These are phyloP conservation scores for Epicauta chinensis DNA, from an alignment of 1,140 invertebrate genomes.

Conservation along the genomic window DNA sequence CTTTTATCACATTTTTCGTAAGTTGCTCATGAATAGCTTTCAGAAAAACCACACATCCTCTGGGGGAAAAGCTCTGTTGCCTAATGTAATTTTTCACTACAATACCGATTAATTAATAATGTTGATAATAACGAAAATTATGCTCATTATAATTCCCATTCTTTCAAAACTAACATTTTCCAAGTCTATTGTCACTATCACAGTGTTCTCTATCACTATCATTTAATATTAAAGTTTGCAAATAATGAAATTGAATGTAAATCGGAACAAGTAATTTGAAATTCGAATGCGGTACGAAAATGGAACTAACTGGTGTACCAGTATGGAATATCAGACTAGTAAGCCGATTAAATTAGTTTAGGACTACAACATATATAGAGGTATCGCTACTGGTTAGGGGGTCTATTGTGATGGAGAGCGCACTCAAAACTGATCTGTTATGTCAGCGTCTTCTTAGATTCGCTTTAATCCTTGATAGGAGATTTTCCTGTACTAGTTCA, in stretches of 20 bases:
- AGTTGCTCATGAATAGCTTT: too few relatives aligned
- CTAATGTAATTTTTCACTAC: too few relatives aligned
- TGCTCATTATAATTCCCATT: too few relatives aligned
- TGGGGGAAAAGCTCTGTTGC: too few relatives aligned
- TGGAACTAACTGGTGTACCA: conserved; percentile 5
- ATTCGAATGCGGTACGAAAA: conserved; percentile 8
- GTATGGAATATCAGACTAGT: conserved; percentile 2
- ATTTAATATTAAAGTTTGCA: background rate
- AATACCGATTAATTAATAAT: too few relatives aligned
- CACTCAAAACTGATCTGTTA: conserved; percentile 15
- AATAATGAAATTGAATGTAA: conserved; percentile 13
- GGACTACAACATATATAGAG: background rate
- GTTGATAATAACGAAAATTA: too few relatives aligned
- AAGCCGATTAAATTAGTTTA: conserved; percentile 17
- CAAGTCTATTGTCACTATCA: too few relatives aligned
- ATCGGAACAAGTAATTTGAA: conserved; percentile 11
- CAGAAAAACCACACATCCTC: too few relatives aligned
- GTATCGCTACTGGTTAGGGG: background rate
- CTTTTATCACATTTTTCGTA: too few relatives aligned
- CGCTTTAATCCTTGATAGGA: conserved; percentile 18
- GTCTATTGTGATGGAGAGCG: conserved; percentile 15
- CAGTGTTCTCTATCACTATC: too few relatives aligned
- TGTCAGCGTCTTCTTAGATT: conserved; percentile 18
- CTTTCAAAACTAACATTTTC: too few relatives aligned
- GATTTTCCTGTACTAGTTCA: conserved; percentile 13